Evolutionary conservation across 2,888 invertebrate genomes (phyloP).

Genomic region (Lasioglossum vierecki): DNA sequence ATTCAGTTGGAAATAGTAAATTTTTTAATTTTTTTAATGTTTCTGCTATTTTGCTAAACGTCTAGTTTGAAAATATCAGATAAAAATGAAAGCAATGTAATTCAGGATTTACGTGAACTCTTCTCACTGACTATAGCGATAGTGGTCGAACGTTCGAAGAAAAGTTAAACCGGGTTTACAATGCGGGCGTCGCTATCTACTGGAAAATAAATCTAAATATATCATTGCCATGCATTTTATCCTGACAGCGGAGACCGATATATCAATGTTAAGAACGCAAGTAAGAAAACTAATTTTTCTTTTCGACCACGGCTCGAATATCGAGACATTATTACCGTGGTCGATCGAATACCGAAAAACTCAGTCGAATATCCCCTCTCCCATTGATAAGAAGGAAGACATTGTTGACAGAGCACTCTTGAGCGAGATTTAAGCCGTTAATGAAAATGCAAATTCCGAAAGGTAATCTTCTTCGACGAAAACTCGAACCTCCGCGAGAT

Average conservation of each 20-base stretch:
- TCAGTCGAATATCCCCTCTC: background rate
- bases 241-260: background rate
- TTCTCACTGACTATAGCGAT: background rate
- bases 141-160: background rate
- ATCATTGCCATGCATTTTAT: background rate
- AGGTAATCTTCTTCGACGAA: slow-evolving; percentile 42
- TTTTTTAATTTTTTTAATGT: no score
- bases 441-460: slow-evolving; percentile 68
- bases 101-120: background rate
- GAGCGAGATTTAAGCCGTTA: slow-evolving; percentile 59
- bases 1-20: no score
- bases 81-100: background rate
- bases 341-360: background rate
- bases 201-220: background rate
- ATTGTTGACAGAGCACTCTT: slow-evolving; percentile 54
- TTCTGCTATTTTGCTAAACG: no score
- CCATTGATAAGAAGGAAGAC: slow-evolving; percentile 12
- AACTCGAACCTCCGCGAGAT: slow-evolving; percentile 44
- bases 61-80: no score
- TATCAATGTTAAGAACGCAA: background rate
- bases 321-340: slow-evolving; percentile 9
- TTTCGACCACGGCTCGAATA: background rate
- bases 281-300: background rate
- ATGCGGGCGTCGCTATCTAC: background rate
- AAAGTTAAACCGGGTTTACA: background rate